Percentiles rank a stretch among this genome's conserved stretches.
Evolutionary conservation across 2,888 invertebrate species (phyloP).

Genomic region (Drosophila diplacantha): DNA sequence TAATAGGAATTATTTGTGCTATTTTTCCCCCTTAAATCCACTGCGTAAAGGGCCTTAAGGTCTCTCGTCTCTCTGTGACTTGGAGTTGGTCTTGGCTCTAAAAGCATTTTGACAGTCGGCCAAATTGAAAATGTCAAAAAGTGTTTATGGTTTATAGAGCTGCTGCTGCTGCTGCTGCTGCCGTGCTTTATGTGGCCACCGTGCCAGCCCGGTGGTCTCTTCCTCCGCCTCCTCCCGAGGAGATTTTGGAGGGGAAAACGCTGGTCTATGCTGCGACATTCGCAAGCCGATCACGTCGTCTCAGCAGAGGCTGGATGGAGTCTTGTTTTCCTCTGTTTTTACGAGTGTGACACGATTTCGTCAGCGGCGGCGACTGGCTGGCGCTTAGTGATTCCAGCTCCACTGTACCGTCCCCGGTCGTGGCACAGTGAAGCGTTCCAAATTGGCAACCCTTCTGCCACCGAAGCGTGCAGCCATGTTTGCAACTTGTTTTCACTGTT

Average conservation of each 20-base stretch:
- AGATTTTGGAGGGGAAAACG: not conserved
- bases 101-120: constrained; percentile 71
- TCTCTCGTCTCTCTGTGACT: constrained; percentile 37
- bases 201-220: constrained; percentile 57
- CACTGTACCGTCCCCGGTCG: constrained; percentile 17
- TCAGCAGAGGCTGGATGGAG: constrained; percentile 29
- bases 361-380: constrained; percentile 63
- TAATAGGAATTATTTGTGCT: not conserved
- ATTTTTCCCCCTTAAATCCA: not conserved
- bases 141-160: constrained; percentile 66
- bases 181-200: constrained; percentile 47
- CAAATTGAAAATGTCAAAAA: constrained; percentile 73
- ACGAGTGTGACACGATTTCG: constrained; percentile 69
- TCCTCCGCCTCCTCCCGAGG: constrained; percentile 23
- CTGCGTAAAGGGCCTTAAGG: constrained; percentile 18
- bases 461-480: constrained; percentile 57
- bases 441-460: constrained; percentile 59
- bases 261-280: constrained; percentile 41
- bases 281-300: constrained; percentile 66
- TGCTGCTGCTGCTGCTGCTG: constrained; percentile 23
- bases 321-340: constrained; percentile 19
- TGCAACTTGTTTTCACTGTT: constrained; percentile 34
- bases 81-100: constrained; percentile 41
- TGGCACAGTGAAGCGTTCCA: constrained; percentile 48
- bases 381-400: constrained; percentile 44